Base-by-base conservation (phyloP, 1,140 invertebrate genomes). In the Lepidotrigona ventralis region DNA sequence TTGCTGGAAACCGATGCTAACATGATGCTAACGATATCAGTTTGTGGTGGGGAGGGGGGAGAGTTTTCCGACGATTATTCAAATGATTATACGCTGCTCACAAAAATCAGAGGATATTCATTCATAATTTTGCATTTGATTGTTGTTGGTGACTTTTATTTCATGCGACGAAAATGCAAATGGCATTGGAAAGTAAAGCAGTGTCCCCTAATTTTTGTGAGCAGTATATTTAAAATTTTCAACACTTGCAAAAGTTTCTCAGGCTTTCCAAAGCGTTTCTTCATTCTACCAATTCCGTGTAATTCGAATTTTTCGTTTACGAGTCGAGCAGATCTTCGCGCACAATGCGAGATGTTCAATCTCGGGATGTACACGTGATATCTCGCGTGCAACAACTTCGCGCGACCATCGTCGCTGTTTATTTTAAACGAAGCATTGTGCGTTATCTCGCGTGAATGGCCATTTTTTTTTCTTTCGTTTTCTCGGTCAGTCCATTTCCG, bases 1-100 rank as follows among this genome's bases (percentile, higher is more conserved):
- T 73, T 58, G 29, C 72, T 89, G 75, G 83, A 87, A 89, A 85
- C 85, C 78, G 66, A 87, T 89, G 85, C 89, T 87, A 88, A 88
- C 66, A 58, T 51, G 66, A 78, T 33, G 33, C 33, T 3, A 33
- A 33, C 33, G 4, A 33, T 33, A 33, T 3, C 33, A n/a, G n/a
- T n/a, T n/a, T n/a, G n/a, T n/a, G n/a, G n/a, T n/a, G n/a, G n/a
- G 33, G 33, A 2, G 2, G 33, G 33, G 33, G 33, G 33, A 33
- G 33, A 33, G 33, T 39, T 4, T 39, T 39, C 39, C 39, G 33
- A 33, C 33, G 33, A 33, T 3, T 33, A 33, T 33, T 33, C 33
- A 33, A 33, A 33, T 33, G 2, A 33, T 33, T 33, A 33, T 3
- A 33, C 33, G 4, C 33, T 33, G 33, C 4, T 33, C 33, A 3